Evolutionary conservation across 2,888 invertebrate species (phyloP), one percentile per base, ranked within the genome.

Genomic region (Dicyrtoma fusca): DNA sequence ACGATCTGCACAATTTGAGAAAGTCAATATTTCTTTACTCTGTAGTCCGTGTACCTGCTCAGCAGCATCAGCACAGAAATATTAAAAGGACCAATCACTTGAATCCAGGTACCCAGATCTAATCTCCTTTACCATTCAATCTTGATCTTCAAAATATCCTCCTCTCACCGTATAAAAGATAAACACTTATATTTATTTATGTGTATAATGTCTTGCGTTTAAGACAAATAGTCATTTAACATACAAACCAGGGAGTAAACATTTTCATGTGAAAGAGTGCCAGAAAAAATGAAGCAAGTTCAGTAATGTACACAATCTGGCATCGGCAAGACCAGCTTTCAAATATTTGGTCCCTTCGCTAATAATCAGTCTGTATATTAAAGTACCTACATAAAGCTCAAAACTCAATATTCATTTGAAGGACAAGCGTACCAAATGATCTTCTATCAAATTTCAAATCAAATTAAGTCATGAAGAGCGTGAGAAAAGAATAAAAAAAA

Each of bases 381-480:
- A n/a, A 34, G 34, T 8, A 34, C 34, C 34, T n/a, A n/a, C n/a
- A 34, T 34, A 8, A n/a, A 34, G 34, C 34, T 34, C 8, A 34
- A 34, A 34, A 34, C 34, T 34, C 34, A 34, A 34, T 34, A 34
- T 34, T 44, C 19, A 25, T 47, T 4, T 47, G 47, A 63, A 23
- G 63, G 47, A 63, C 63, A 63, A 25, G 63, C 63, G 45, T 63
- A 25, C 47, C 8, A 65, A 21, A 65, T 51, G 23, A 1, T 21
- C 26, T 47, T 51, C 66, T 42, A 66, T 55, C 42, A 66, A 66
- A 66, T 66, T 66, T 65, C 65, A 42, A 63, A 63, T 63, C 63
- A 63, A 66, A 55, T 66, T 66, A 66, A 65, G 65, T 65, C 53
- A 66, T 66, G 66, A 66, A 17, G 66, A 66, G 42, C 66, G 66